Evolutionary conservation across 2,888 invertebrate genomes (phyloP).

Genomic region (Acanthosepion lycidas): DNA sequence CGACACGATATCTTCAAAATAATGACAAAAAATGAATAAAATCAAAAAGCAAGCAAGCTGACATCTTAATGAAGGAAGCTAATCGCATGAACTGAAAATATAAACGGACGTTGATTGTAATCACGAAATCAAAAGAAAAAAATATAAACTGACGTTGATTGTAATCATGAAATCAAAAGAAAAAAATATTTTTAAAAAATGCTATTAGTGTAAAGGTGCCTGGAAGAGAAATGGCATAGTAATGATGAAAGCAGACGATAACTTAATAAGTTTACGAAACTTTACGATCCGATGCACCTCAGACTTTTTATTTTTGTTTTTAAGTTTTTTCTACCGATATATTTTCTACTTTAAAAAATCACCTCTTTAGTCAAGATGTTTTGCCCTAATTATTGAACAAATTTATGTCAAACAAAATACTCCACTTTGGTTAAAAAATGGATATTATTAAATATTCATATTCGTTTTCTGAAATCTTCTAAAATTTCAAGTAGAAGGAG

Average conservation of each 20-base stretch:
- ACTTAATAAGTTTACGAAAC: background rate
- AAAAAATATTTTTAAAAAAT: background rate
- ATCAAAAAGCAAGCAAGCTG: too few relatives aligned
- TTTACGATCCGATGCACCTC: background rate
- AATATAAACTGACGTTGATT: background rate
- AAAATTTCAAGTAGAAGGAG: too few relatives aligned
- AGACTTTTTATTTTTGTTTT: background rate
- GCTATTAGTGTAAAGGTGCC: background rate
- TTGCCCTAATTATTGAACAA: too few relatives aligned
- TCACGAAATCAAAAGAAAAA: background rate
- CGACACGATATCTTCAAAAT: too few relatives aligned
- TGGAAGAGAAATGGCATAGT: background rate
- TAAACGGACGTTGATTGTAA: background rate
- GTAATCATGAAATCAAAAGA: background rate
- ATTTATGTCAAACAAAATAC: too few relatives aligned
- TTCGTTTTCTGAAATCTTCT: too few relatives aligned
- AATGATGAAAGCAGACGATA: background rate
- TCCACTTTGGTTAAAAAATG: too few relatives aligned
- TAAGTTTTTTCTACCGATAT: background rate
- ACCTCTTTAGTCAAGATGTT: background rate
- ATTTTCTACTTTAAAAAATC: background rate
- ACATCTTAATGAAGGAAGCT: too few relatives aligned
- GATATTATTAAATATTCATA: too few relatives aligned
- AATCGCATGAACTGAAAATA: too few relatives aligned
- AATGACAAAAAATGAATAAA: too few relatives aligned